Percentiles rank a stretch among this genome's conserved stretches.
Evolutionary conservation across 2,797 vertebrate genomes (phyloP).

Genomic region (Thamnophis elegans): DNA sequence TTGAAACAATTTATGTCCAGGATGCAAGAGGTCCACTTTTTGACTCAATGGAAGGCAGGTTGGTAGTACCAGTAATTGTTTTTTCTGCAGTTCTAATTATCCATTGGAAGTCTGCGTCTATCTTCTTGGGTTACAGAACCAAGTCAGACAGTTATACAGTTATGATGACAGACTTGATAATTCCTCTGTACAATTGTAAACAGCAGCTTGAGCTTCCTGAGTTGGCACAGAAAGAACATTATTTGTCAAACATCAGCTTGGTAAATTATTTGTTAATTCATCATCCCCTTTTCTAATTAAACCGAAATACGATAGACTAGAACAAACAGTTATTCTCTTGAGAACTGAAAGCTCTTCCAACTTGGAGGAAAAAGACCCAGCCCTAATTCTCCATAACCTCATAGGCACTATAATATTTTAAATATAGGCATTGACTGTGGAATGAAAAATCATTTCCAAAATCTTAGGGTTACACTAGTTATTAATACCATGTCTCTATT

Average conservation of each 20-base stretch:
- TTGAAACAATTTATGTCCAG: too few relatives aligned
- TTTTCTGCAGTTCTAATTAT: too few relatives aligned
- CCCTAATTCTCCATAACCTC: neutral
- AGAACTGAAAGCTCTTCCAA: neutral
- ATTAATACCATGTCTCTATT: neutral
- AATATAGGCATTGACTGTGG: neutral
- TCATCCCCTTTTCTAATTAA: neutral
- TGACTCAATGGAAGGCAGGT: too few relatives aligned
- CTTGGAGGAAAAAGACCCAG: neutral
- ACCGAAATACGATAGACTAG: neutral
- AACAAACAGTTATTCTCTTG: neutral
- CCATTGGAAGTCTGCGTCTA: too few relatives aligned
- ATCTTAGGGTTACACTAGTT: neutral
- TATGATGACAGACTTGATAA: too few relatives aligned
- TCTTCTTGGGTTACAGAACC: too few relatives aligned
- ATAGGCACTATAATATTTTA: neutral
- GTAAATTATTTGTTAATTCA: neutral
- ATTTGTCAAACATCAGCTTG: neutral
- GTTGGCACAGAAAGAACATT: too few relatives aligned
- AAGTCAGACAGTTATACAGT: too few relatives aligned
- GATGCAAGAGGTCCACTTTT: too few relatives aligned
- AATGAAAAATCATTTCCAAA: neutral
- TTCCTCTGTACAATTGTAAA: too few relatives aligned
- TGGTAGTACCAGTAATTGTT: too few relatives aligned
- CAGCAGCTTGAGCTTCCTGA: too few relatives aligned